Evolutionary conservation across 2,797 vertebrate genomes (phyloP).

Genomic region (Diplodus sargus): DNA sequence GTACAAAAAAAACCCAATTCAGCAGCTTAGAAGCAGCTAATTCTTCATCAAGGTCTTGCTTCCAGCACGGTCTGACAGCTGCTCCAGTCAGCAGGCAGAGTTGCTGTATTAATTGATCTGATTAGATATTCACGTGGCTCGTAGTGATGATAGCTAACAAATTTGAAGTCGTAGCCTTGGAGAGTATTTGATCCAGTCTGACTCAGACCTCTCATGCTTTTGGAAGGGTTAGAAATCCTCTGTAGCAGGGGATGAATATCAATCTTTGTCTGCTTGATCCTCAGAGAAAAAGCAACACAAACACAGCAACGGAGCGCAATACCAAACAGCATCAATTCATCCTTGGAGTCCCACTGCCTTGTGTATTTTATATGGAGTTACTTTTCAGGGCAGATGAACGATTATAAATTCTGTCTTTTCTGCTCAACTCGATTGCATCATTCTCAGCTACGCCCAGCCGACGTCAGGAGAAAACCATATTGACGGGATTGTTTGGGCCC

Average conservation of each 20-base stretch:
- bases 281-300: slow-evolving; percentile 31
- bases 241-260: slow-evolving; percentile 38
- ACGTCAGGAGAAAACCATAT: slow-evolving; percentile 24
- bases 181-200: slow-evolving; percentile 49
- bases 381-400: slow-evolving; percentile 42
- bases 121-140: slow-evolving; percentile 45
- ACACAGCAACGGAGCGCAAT: slow-evolving; percentile 25
- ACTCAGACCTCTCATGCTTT: slow-evolving; percentile 37
- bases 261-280: slow-evolving; percentile 38
- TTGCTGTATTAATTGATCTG: slow-evolving; percentile 39
- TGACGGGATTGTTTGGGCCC: slow-evolving; percentile 4
- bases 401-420: slow-evolving; percentile 47
- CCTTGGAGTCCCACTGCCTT: slow-evolving; percentile 11
- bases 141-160: slow-evolving; percentile 23
- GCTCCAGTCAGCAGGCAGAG: background rate
- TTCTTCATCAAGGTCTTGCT: slow-evolving; percentile 28
- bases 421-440: slow-evolving; percentile 47
- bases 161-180: slow-evolving; percentile 21
- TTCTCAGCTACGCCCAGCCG: background rate
- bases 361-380: slow-evolving; percentile 19
- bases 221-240: slow-evolving; percentile 21
- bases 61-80: slow-evolving; percentile 35
- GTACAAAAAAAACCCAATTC: slow-evolving; percentile 1
- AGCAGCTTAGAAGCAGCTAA: background rate
- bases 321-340: slow-evolving; percentile 17